Base-by-base conservation (phyloP, 1,140 invertebrate genomes). In the Cherax quadricarinatus region DNA sequence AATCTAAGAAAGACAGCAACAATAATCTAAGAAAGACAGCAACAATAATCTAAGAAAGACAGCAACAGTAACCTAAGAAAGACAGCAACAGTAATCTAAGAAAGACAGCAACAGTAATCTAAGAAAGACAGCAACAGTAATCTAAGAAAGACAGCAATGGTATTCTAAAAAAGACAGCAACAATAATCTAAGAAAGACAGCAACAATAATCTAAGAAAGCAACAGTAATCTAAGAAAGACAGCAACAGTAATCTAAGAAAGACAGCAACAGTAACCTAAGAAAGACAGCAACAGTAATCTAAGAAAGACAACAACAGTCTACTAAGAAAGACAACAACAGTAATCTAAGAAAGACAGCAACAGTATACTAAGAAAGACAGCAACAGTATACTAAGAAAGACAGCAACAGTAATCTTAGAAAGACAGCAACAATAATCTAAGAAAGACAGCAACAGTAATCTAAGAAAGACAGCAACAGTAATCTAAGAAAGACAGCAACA, bases 261-360 rank as follows among this genome's bases (percentile, higher is more conserved):
- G 41, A 53, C 14, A 82, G 51, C 14, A 53, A 49, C 4, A 18
- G 12, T 48, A 0, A 6, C 3, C 3, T 6, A 51, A 62, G 53
- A 85, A 53, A 85, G 53, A 62, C 21, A 85, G 83, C 10, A 51
- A 62, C 21, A 85, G 83, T 62, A 51, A 62, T 21, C 60, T 51
- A 85, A 51, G 53, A 18, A 0, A 51, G 9, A 18, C n/a, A n/a
- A 5, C 2, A 62, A 7, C 3, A 48, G n/a, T 14, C 0, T 1
- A 1, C 30, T 41, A 41, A 41, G 30, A 41, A 0, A 41, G 30
- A 0, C n/a, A n/a, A n/a, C n/a, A 41, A 41, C 30, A 41, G 30
- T 41, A 41, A 41, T 41, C 30, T 41, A 70, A 70, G 66, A 70
- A 21, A 18, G 18, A 49, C 14, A 49, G 53, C 21, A 16, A 12